Conservation (phyloP, 2,888 invertebrate species). For the Elmis aenea region DNA sequence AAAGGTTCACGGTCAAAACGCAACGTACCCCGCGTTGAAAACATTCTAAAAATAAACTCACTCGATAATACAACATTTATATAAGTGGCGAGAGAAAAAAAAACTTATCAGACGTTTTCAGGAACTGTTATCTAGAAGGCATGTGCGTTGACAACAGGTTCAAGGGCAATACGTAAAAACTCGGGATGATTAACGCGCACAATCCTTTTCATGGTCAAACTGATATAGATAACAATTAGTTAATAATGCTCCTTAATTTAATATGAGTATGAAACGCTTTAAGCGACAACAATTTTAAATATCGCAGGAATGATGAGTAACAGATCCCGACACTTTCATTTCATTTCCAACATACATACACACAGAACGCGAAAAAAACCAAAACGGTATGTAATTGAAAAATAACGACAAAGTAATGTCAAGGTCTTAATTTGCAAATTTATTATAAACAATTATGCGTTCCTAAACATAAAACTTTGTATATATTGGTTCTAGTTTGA, state of each 20-base stretch:
- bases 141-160: slow-evolving; percentile 16
- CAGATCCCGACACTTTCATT: too few relatives aligned
- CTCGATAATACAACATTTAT: slow-evolving; percentile 7
- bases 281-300: too few relatives aligned
- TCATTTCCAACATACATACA: too few relatives aligned
- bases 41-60: slow-evolving; percentile 14
- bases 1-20: slow-evolving; percentile 17
- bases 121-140: slow-evolving; percentile 2
- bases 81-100: slow-evolving; percentile 7
- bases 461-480: too few relatives aligned
- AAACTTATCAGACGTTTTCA: slow-evolving; percentile 12
- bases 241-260: slow-evolving; percentile 39
- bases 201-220: slow-evolving; percentile 42
- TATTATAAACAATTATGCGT: too few relatives aligned
- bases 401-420: too few relatives aligned
- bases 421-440: too few relatives aligned
- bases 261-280: slow-evolving; percentile 35
- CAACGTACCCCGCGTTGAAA: slow-evolving; percentile 6
- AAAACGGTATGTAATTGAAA: too few relatives aligned
- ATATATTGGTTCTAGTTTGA: too few relatives aligned
- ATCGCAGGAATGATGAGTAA: too few relatives aligned
- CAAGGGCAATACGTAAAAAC: slow-evolving; percentile 17
- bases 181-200: slow-evolving; percentile 24
- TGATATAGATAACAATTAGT: slow-evolving; percentile 43
- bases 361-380: too few relatives aligned